These are phyloP conservation scores for Augiades crinisus DNA, from an alignment of 2,888 invertebrate genomes.

Conservation along the genomic window DNA sequence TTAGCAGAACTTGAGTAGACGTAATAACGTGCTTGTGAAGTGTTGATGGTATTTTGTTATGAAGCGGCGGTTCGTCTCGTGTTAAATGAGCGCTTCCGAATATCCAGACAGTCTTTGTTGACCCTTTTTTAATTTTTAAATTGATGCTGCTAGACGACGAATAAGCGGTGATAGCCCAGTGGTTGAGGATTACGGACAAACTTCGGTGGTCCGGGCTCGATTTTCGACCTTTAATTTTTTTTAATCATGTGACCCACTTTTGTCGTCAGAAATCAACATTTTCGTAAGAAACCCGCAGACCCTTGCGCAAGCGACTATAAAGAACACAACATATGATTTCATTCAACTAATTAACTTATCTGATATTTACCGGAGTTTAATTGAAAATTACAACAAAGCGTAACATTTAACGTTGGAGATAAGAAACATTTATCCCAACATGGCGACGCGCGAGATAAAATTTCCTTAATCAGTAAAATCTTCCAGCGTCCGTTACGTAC, in stretches of 20 bases:
- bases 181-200: too few species aligned
- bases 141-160: too few species aligned
- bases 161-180: too few species aligned
- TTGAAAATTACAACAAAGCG: conserved; percentile 20
- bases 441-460: background rate
- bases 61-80: background rate
- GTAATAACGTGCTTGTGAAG: background rate
- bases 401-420: background rate
- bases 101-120: too few species aligned
- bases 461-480: conserved; percentile 11
- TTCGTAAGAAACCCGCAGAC: background rate
- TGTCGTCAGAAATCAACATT: background rate
- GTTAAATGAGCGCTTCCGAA: background rate
- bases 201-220: too few species aligned
- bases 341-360: conserved; percentile 7
- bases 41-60: background rate
- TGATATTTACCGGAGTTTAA: conserved; percentile 4
- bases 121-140: too few species aligned
- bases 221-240: too few species aligned
- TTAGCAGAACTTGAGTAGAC: background rate
- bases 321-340: background rate
- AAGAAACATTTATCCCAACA: background rate
- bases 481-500: background rate
- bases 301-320: background rate
- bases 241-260: background rate